Conservation (phyloP, 2,888 invertebrate species). For the Ypsolopha sequella region DNA sequence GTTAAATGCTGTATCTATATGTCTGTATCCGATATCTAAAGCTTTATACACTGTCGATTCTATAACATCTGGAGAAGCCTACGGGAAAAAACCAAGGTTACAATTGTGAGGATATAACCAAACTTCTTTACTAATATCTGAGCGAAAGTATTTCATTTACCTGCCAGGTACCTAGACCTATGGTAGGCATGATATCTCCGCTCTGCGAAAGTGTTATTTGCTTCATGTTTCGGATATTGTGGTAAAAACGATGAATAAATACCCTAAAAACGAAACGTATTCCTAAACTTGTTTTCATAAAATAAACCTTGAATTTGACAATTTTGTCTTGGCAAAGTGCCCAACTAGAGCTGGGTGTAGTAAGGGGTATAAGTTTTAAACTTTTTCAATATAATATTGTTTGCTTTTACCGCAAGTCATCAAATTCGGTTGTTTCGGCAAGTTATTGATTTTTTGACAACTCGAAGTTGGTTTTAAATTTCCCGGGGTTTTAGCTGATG, state of each 20-base stretch:
- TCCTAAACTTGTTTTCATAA: conserved; percentile 23
- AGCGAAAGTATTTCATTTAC: conserved; percentile 28
- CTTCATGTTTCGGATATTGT: conserved; percentile 47
- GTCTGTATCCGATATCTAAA: conserved; percentile 78
- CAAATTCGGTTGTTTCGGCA: conserved; percentile 15
- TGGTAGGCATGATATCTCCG: conserved; percentile 73
- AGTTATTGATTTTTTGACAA: conserved; percentile 8
- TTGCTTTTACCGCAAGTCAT: too few relatives aligned
- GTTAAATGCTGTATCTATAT: conserved; percentile 84
- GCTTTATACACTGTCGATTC: conserved; percentile 74
- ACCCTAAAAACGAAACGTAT: conserved; percentile 18
- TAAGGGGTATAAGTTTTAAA: conserved; percentile 6
- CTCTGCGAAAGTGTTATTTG: conserved; percentile 53
- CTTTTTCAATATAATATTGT: conserved; percentile 5
- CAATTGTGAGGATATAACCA: background rate
- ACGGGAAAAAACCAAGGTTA: conserved; percentile 6
- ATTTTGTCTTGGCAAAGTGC: background rate
- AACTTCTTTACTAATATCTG: background rate
- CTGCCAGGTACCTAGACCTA: conserved; percentile 83
- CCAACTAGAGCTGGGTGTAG: background rate
- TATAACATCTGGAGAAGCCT: conserved; percentile 75
- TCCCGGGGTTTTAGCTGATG: conserved; percentile 15
- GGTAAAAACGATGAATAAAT: conserved; percentile 21
- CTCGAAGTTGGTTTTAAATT: conserved; percentile 20
- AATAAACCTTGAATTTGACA: conserved; percentile 11